Percentiles rank a stretch among this genome's conserved stretches.
Evolutionary conservation across 2,888 invertebrate species (phyloP).

Genomic region (Lapara coniferarum): DNA sequence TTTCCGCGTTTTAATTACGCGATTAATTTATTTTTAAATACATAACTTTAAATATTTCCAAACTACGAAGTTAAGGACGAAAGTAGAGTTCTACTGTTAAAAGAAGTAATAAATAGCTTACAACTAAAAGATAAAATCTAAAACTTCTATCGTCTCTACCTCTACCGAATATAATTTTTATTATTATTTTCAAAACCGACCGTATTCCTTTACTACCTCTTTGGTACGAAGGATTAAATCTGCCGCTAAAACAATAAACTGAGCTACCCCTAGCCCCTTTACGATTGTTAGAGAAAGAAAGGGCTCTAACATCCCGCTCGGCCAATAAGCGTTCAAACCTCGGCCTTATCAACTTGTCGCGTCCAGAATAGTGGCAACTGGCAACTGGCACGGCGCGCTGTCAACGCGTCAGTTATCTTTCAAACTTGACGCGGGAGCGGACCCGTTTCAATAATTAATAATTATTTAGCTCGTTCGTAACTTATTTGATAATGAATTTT

Average conservation of each 20-base stretch:
- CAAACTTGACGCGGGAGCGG: constrained; percentile 33
- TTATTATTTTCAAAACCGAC: too few relatives aligned
- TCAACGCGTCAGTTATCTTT: constrained; percentile 41
- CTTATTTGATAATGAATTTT: constrained; percentile 29
- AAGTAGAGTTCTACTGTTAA: too few relatives aligned
- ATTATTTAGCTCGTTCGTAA: constrained; percentile 15
- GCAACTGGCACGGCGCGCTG: constrained; percentile 27
- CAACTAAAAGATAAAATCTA: neutral
- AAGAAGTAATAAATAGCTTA: neutral
- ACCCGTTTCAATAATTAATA: constrained; percentile 18
- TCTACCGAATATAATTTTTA: too few relatives aligned
- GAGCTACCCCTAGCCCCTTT: constrained; percentile 10
- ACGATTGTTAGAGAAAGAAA: constrained; percentile 14
- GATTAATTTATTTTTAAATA: too few relatives aligned
- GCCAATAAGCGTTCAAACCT: constrained; percentile 27
- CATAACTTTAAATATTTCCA: too few relatives aligned
- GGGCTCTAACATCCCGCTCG: constrained; percentile 1
- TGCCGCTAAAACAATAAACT: constrained; percentile 14
- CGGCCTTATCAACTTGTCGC: constrained; percentile 36
- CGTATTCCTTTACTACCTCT: neutral
- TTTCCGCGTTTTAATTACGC: neutral
- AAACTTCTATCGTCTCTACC: too few relatives aligned
- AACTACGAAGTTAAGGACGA: too few relatives aligned
- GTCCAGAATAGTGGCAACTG: constrained; percentile 31
- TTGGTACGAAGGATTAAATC: constrained; percentile 4